Base-by-base conservation (phyloP, 2,113 vertebrate species). In the Stomatorhinus ivindoensis region DNA sequence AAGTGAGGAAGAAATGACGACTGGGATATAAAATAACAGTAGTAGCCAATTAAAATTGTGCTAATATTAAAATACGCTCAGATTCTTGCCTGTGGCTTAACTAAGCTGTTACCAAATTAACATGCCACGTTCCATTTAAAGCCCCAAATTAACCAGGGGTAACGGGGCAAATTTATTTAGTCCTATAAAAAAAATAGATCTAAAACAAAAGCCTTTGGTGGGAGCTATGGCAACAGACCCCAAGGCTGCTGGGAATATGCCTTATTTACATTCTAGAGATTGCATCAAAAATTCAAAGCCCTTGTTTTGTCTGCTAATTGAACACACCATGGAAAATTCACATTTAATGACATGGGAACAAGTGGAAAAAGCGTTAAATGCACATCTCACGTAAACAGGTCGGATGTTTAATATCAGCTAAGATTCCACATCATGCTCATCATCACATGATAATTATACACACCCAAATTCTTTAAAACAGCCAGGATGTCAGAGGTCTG, bases 201-300 rank as follows among this genome's bases (percentile, higher is more conserved):
- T 92, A 87, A 91, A 89, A 91, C 80, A 89, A 88, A 65, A 89
- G 4, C 35, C 73, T 91, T 92, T 19, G 47, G 90, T 91, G 88
- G 65, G 87, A 92, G 91, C 88, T 31, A 90, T 88, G 88, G 80
- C 90, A 51, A 89, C 90, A 61, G 90, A 91, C 88, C 90, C 51
- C 31, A 84, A 85, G 91, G 92, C 93, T 92, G 91, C 91, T 61
- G 91, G 92, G 90, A 92, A 89, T 46, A 89, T 46, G 88, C 93
- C 94, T 93, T 91, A 93, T 95, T 95, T 95, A 92, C 92, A 94
- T 94, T 92, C 93, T 15, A 80, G 89, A 93, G 93, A 95, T 94
- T 92, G 91, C 91, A 93, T 95, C 92, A 92, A 93, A 94, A 93
- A 95, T 94, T 92, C 92, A 27, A 90, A 93, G 94, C 93, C 92